Evolutionary conservation across 2,888 invertebrate genomes (phyloP), one percentile per base, ranked within the genome.

Genomic region (Drosophila formosana): DNA sequence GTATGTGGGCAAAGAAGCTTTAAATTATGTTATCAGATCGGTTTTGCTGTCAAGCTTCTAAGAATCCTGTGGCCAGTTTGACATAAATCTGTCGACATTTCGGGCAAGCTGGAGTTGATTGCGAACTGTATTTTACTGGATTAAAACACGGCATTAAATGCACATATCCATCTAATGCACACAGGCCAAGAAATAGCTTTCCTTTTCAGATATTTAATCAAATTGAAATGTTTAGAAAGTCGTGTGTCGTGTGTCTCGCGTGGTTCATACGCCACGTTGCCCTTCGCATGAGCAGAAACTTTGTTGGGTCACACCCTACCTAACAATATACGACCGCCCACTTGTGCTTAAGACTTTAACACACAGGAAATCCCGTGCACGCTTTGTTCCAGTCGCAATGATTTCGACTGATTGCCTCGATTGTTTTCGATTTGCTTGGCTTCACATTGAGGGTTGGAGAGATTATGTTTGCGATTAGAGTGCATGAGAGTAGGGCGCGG

Each of bases 341-440:
- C 50, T 34, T 57, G 53, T 43, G 51, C 57, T 51, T 70, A 72
- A 75, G 75, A 72, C 86, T 71, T 80, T 88, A 75, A 85, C 80
- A 66, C 78, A 64, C 70, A 78, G 64, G 58, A 72, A 83, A 83
- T 86, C 79, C 81, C 34, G 52, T 47, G 71, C 79, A 84, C 74
- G 80, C 80, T 66, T 74, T 75, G 67, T 72, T 66, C 56, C 73
- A 67, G 64, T 63, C 64, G 72, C 82, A 75, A 81, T 80, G 82
- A 87, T 78, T 86, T 80, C 72, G 80, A 67, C 64, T 84, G 84
- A 85, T 89, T 89, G 81, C 77, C 76, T 89, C 79, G 83, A 89
- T 88, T 89, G 89, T 85, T 80, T 76, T 80, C 88, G 70, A 72
- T 80, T 81, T 72, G 61, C 65, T 67, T 55, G 47, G 45, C 55